Evolutionary conservation across 2,113 vertebrate genomes (phyloP).

Genomic region (Pygoscelis antarcticus): DNA sequence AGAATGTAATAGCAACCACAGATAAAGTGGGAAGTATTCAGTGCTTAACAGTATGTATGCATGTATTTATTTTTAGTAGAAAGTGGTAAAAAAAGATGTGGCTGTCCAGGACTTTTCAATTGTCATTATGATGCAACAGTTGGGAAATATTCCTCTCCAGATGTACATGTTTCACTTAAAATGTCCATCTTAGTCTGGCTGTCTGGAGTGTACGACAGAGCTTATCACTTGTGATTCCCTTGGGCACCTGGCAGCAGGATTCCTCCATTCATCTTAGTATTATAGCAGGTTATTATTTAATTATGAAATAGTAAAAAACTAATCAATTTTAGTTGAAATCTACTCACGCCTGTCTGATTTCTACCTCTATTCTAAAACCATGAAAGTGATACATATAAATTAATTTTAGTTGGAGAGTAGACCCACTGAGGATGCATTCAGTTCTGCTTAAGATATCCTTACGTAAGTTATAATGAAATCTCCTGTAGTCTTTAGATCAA

Average conservation of each 20-base stretch:
- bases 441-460: not conserved
- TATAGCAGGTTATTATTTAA: not conserved
- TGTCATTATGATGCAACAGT: not conserved
- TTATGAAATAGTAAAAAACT: not conserved
- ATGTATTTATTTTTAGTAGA: not conserved
- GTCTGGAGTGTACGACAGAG: not conserved
- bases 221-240: not conserved
- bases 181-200: not conserved
- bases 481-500: not conserved
- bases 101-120: not conserved
- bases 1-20: not conserved
- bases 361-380: not conserved
- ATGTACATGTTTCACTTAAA: not conserved
- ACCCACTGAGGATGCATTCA: not conserved
- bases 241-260: not conserved
- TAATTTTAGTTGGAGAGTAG: not conserved
- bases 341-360: not conserved
- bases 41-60: not conserved
- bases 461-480: not conserved
- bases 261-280: not conserved
- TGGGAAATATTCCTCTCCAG: not conserved
- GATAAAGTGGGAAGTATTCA: not conserved
- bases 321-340: not conserved
- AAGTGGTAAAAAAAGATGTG: not conserved
- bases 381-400: not conserved